Evolutionary conservation across 2,113 vertebrate species (phyloP).

Genomic region (Morone saxatilis): DNA sequence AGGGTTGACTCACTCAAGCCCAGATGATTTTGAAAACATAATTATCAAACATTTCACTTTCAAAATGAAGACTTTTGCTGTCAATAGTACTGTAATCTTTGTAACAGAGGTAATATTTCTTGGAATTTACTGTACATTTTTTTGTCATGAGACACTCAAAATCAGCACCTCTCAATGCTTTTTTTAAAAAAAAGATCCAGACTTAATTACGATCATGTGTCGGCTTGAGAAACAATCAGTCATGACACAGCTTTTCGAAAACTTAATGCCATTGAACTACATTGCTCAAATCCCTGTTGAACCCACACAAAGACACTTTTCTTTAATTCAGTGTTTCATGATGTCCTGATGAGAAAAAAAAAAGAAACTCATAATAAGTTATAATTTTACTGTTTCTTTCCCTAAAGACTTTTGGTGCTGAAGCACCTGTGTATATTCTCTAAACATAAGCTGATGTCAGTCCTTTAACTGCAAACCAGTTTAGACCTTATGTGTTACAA

Average conservation of each 20-base stretch:
- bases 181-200: conserved; percentile 46
- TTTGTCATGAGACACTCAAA: conserved; percentile 67
- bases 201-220: conserved; percentile 48
- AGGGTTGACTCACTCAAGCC: conserved; percentile 83
- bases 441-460: conserved; percentile 77
- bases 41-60: conserved; percentile 75
- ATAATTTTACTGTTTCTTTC: conserved; percentile 59
- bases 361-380: conserved; percentile 47
- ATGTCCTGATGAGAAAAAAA: conserved; percentile 50
- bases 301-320: conserved; percentile 30
- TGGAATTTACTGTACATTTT: conserved; percentile 78
- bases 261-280: conserved; percentile 43
- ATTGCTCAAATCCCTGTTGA: conserved; percentile 45
- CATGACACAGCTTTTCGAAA: conserved; percentile 61
- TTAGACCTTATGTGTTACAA: conserved; percentile 77
- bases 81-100: conserved; percentile 83
- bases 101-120: conserved; percentile 81
- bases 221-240: conserved; percentile 70
- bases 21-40: conserved; percentile 75
- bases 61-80: conserved; percentile 79
- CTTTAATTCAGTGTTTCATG: conserved; percentile 56
- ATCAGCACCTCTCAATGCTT: conserved; percentile 61
- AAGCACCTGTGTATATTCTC: conserved; percentile 79
- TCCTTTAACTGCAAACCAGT: conserved; percentile 69
- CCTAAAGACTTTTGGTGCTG: conserved; percentile 71